Percentiles rank a stretch among this genome's conserved stretches.
Conservation (phyloP, 2,113 vertebrate genomes). For the Orientallactaga bullata region DNA sequence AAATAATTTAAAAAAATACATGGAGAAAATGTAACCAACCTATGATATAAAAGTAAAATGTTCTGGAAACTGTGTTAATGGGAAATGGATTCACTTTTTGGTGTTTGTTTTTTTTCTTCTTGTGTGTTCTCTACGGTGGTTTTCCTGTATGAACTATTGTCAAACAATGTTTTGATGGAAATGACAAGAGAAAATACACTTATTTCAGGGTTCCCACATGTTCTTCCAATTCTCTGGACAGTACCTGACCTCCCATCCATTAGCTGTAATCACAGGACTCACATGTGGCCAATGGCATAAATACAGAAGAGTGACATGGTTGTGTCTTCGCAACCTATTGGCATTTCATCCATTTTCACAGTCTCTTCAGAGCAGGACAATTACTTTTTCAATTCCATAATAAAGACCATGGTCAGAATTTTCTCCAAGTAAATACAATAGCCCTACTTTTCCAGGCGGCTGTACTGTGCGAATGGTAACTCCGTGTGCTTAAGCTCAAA, state of each 20-base stretch:
- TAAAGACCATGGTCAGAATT: neutral
- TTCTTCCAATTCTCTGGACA: neutral
- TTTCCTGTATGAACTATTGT: neutral
- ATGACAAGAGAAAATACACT: neutral
- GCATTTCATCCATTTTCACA: neutral
- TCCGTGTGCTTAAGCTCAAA: neutral
- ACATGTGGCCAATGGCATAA: too few species aligned
- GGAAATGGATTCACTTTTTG: neutral
- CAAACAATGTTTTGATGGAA: neutral
- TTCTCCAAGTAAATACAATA: neutral
- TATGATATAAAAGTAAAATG: conserved; percentile 44
- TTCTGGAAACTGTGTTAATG: neutral
- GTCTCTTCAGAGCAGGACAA: neutral
- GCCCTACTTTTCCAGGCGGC: neutral
- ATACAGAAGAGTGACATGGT: neutral
- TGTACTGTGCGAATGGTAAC: neutral
- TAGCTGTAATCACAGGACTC: neutral
- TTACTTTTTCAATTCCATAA: neutral
- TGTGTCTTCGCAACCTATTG: neutral
- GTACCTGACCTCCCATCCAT: neutral
- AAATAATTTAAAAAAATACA: too few species aligned
- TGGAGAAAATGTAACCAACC: conserved; percentile 33
- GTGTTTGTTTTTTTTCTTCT: neutral
- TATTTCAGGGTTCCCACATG: neutral
- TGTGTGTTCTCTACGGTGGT: neutral